Percentiles rank a stretch among this genome's conserved stretches.
Conservation (phyloP, 2,888 invertebrate genomes). For the Drosophila kanekoi region DNA sequence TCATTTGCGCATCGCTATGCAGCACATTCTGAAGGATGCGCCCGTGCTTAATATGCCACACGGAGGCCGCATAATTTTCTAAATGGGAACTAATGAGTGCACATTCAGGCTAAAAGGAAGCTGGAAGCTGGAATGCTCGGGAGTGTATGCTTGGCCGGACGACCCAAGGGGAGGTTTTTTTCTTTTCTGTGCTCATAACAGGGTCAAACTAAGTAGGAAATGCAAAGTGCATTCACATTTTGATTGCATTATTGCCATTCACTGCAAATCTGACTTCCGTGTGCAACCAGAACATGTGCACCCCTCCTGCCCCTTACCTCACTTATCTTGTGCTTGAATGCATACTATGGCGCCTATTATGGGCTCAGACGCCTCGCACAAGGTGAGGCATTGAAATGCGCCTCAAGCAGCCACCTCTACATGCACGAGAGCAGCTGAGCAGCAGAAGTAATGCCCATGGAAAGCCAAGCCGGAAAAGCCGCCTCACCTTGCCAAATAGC, state of each 20-base stretch:
- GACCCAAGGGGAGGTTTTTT: not conserved
- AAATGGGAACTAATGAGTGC: slow-evolving; percentile 71
- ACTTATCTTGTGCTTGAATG: slow-evolving; percentile 30
- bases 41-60: slow-evolving; percentile 24
- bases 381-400: slow-evolving; percentile 64
- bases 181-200: slow-evolving; percentile 44
- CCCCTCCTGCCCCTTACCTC: not conserved
- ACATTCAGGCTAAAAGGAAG: slow-evolving; percentile 46
- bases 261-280: slow-evolving; percentile 75
- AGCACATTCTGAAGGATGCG: slow-evolving; percentile 6
- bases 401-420: slow-evolving; percentile 45
- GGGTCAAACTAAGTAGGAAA: slow-evolving; percentile 79
- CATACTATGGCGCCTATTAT: slow-evolving; percentile 49
- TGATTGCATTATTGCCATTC: slow-evolving; percentile 75
- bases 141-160: slow-evolving; percentile 6
- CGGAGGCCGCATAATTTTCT: slow-evolving; percentile 42
- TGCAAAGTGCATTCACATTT: slow-evolving; percentile 81
- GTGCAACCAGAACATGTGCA: slow-evolving; percentile 68
- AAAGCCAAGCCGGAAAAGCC: slow-evolving; percentile 41
- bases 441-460: slow-evolving; percentile 39
- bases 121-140: slow-evolving; percentile 13
- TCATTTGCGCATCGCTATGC: slow-evolving; percentile 1
- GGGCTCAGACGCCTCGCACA: slow-evolving; percentile 35
- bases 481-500: slow-evolving; percentile 26
- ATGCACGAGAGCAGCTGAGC: slow-evolving; percentile 22